A percentile compares a stretch with the other conserved stretches of the same genome.
Evolutionary conservation across 2,113 vertebrate species (phyloP).

Genomic region (Chlorodrepanis virens): DNA sequence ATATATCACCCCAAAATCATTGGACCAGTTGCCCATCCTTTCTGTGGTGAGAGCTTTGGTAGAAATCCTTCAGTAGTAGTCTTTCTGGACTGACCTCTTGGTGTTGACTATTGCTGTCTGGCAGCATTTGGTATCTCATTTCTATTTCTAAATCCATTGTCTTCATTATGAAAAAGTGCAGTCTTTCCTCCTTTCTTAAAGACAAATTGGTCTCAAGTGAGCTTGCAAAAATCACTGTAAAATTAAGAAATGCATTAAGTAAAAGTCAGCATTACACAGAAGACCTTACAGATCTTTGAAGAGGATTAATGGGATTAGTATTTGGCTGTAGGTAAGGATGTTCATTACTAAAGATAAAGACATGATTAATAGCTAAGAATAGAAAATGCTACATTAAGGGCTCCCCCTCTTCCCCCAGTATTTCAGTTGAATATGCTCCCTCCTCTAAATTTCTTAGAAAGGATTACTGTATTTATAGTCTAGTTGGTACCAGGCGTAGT

Average conservation of each 20-base stretch:
- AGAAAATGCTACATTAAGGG: neutral
- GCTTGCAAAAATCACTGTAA: constrained; percentile 18
- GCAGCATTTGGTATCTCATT: neutral
- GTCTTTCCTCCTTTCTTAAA: neutral
- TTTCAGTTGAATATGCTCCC: neutral
- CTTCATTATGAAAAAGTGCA: neutral
- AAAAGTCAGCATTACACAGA: constrained; percentile 47
- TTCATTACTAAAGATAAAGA: constrained; percentile 18
- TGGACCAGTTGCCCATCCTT: neutral
- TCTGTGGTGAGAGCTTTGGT: neutral
- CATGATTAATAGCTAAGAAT: constrained; percentile 13
- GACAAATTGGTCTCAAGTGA: constrained; percentile 26
- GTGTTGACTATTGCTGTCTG: neutral
- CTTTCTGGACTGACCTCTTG: neutral
- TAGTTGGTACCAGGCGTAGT: neutral
- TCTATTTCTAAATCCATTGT: neutral
- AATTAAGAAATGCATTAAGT: constrained; percentile 30
- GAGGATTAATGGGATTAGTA: constrained; percentile 47
- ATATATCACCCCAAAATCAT: neutral
- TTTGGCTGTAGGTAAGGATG: constrained; percentile 23
- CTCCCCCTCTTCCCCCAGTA: neutral
- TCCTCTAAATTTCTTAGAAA: neutral
- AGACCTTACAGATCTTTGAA: constrained; percentile 50
- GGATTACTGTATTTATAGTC: neutral
- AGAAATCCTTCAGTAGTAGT: neutral